phyloP scores from a whole-genome alignment of 2,113 vertebrate genomes.

The Ascaphus truei region DNA sequence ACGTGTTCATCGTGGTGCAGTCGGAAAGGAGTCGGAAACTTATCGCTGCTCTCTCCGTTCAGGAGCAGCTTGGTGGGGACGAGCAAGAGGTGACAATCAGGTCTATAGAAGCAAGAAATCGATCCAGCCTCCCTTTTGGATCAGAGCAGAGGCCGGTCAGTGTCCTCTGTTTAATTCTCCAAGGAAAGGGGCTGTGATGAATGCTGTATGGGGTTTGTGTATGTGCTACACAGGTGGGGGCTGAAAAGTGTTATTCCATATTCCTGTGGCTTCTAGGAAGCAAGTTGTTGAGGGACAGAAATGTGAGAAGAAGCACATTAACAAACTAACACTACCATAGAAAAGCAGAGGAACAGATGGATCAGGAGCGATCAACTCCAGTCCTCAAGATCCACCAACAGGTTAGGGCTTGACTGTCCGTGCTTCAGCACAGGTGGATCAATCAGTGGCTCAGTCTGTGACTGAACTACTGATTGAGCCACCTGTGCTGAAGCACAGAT shows the following conservation, averaged over 20 bases:
- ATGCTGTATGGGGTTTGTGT: neutral
- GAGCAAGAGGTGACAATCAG: conserved; percentile 12
- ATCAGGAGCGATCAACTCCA: too few relatives aligned
- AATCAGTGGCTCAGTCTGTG: too few relatives aligned
- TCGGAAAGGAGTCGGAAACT: neutral
- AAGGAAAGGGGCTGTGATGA: neutral
- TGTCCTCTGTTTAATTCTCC: conserved; percentile 30
- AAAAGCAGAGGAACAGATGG: too few relatives aligned
- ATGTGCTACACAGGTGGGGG: neutral
- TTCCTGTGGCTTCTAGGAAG: neutral
- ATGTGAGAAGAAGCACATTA: too few relatives aligned
- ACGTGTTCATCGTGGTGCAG: neutral
- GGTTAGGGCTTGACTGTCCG: too few relatives aligned
- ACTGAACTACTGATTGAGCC: too few relatives aligned
- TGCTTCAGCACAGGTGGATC: too few relatives aligned
- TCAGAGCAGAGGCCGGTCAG: conserved; percentile 31
- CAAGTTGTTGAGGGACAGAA: too few relatives aligned
- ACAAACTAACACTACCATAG: too few relatives aligned
- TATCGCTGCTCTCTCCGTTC: conserved; percentile 25
- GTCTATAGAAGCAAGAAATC: conserved; percentile 34
- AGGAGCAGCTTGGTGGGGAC: conserved; percentile 27
- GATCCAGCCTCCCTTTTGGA: conserved; percentile 21
- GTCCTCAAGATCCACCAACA: too few relatives aligned
- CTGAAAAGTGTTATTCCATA: neutral
- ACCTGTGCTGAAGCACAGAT: too few relatives aligned